Base-by-base conservation (phyloP, 2,888 invertebrate species). In the Panorpa germanica region DNA sequence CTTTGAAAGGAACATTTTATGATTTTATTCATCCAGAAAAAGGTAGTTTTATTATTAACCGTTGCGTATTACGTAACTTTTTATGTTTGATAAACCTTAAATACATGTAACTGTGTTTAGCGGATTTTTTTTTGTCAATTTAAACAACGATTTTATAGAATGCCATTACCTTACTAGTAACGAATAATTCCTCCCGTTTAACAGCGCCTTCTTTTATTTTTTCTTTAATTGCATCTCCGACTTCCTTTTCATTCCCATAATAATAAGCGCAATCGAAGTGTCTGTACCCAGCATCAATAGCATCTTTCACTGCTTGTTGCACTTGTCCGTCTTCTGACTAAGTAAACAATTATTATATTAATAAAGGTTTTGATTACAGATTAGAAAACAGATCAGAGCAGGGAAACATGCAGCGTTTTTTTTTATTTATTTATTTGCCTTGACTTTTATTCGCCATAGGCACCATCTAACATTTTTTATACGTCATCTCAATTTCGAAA, bases 211-310 rank as follows among this genome's bases (percentile, higher is more conserved):
- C 55, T 0, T 38, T 40, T 8, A 61, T 45, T 43, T 61, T 63
- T 5, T 52, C 52, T 13, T 50, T 47, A 5, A 67, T 34, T 0
- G 53, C 66, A 10, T 48, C 41, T 1, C 68, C 67, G 16, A 68
- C 59, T 53, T 63, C 61, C 3, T 42, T 38, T 40, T 66, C 65
- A 4, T 62, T 62, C 13, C 52, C 52, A 43, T 73, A 72, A 12
- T 61, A 53, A 43, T 52, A 52, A 0, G 72, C 72, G 31, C 70
- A 66, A 43, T 75, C 74, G 22, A 74, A 59, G 39, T 66, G 70
- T 1, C 70, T 52, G 48, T 72, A 74, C 1, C 73, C 73, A 1
- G 54, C 54, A 25, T 67, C 64, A 11, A 73, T 60, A 3, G 71
- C 71, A 25, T 49, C 47, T 32, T 55, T 55, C 5, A 68, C 59